Conservation (phyloP, 1,140 invertebrate species). For the Harpegnathos saltator region DNA sequence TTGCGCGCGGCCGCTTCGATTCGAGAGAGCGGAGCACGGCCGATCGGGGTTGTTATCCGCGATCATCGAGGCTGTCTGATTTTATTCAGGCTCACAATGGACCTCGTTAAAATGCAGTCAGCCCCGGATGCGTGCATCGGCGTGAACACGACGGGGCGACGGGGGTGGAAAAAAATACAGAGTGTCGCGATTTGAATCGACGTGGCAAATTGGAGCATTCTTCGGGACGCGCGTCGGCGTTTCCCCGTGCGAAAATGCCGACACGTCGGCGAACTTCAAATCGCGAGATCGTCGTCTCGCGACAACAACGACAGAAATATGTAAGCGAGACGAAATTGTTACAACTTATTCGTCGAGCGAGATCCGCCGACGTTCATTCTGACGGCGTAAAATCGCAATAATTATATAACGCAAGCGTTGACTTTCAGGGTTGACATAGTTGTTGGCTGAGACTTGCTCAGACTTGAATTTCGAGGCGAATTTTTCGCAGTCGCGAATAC, state of each 20-base stretch:
- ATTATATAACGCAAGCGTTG: too few species aligned
- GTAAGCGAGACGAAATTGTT: not conserved
- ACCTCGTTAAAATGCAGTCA: conserved; percentile 58
- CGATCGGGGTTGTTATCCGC: conserved; percentile 22
- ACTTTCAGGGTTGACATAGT: too few species aligned
- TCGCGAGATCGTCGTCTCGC: not conserved
- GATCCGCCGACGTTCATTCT: too few species aligned
- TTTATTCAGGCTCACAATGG: conserved; percentile 56
- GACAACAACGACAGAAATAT: not conserved
- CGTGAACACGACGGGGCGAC: not conserved
- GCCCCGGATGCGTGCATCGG: not conserved
- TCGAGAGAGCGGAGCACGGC: conserved; percentile 26
- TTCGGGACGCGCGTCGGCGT: not conserved
- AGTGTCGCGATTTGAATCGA: conserved; percentile 5
- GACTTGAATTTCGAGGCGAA: too few species aligned
- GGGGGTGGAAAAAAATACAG: conserved; percentile 29
- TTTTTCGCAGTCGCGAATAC: too few species aligned
- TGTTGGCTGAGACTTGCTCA: too few species aligned
- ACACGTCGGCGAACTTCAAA: not conserved
- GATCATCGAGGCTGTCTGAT: not conserved
- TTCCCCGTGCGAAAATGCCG: not conserved
- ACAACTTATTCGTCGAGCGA: too few species aligned
- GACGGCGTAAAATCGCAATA: too few species aligned
- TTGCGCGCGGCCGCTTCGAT: conserved; percentile 14
- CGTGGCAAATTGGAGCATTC: conserved; percentile 19